Base-by-base conservation (phyloP, 2,113 vertebrate genomes). In the Mirza zaza region DNA sequence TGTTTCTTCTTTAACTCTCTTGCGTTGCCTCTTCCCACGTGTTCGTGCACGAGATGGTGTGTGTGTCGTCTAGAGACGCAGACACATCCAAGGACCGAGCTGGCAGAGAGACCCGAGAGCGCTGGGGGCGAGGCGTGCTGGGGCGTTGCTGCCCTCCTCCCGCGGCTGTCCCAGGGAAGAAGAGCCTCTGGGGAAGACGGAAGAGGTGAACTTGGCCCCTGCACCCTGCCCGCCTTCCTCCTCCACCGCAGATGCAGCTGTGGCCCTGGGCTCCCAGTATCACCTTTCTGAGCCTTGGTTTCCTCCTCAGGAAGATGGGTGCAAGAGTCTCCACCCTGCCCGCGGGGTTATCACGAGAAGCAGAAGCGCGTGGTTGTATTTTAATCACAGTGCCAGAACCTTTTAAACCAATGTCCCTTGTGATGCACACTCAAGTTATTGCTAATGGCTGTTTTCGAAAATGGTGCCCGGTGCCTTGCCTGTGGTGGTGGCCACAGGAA, bases 151-250 rank as follows among this genome's bases (percentile, higher is more conserved):
- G 63, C 63, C 63, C 25, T 55, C 52, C 52, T 17, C 52, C 52
- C 1, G 50, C 1, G 50, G 52, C 52, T 55, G 52, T 39, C n/a
- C 76, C 61, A 25, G 77, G 50, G 45, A 70, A 3, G 13, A 15
- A 1, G 10, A 3, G 10, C 48, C 23, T 36, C 2, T 13, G 0
- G 20, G 45, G 45, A 45, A 45, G 42, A 42, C 7, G 29, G 63
- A n/a, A n/a, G 65, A 70, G 36, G 11, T 5, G 7, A 36, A 12
- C n/a, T 5, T 2, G 18, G 52, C 52, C 17, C 25, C 29, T 1
- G 45, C 48, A 2, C 4, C 34, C 1, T 2, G 0, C 18, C 8
- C 57, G 4, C 11, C 4, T 25, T 12, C 85, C 0, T 20, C 12
- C 86, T 36, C 57, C 21, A 15, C 39, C 14, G 5, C 39, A 8